Conservation (phyloP, 2,797 vertebrate species). For the Serranus cabrilla region DNA sequence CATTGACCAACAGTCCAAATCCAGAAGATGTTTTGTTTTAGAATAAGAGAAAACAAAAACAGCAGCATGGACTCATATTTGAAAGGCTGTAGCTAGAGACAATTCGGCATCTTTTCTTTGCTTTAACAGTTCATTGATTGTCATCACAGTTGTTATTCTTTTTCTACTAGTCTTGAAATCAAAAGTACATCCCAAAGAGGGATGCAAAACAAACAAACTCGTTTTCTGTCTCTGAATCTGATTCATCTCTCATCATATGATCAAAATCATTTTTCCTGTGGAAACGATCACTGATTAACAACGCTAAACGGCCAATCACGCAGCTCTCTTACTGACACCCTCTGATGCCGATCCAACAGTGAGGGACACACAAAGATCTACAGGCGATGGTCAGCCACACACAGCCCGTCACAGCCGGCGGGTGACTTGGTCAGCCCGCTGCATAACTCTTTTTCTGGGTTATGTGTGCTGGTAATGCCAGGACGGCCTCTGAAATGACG, state of each 20-base stretch:
- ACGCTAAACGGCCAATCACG: neutral
- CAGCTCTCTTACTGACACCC: neutral
- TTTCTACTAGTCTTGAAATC: neutral
- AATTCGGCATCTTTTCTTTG: neutral
- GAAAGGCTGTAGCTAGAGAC: neutral
- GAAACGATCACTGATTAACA: neutral
- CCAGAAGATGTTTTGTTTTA: neutral
- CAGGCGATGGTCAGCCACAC: neutral
- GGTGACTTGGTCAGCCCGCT: neutral
- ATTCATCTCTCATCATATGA: neutral
- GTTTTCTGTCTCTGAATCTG: neutral
- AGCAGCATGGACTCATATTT: neutral
- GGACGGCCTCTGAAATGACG: slow-evolving; percentile 10
- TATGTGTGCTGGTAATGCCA: neutral
- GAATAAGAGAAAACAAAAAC: neutral
- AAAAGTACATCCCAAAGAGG: neutral
- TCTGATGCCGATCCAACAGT: neutral
- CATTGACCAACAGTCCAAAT: neutral
- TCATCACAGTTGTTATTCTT: neutral
- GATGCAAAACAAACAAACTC: neutral
- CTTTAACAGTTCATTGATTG: neutral
- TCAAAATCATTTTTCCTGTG: neutral
- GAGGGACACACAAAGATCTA: neutral
- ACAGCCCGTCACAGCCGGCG: neutral
- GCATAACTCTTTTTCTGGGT: neutral